A percentile compares a stretch with the other conserved stretches of the same genome.
Conservation (phyloP, 2,797 vertebrate genomes). For the Malurus splendens region DNA sequence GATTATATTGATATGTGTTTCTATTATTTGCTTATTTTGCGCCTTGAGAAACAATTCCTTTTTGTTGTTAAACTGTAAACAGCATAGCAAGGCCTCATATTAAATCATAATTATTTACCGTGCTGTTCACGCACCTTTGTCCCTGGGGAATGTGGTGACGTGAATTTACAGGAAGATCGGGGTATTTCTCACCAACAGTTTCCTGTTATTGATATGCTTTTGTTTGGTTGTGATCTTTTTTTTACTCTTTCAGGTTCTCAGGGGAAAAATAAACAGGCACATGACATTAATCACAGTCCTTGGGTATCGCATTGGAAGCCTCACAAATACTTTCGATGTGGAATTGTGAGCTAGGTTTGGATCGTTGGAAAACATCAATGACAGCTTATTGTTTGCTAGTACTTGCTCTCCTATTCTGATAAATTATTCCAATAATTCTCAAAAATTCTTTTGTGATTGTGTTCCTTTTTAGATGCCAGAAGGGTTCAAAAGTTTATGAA, state of each 20-base stretch:
- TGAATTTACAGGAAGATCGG: constrained; percentile 93
- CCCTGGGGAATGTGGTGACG: constrained; percentile 90
- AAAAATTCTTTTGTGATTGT: background rate
- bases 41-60: constrained; percentile 86
- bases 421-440: constrained; percentile 25
- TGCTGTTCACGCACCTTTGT: constrained; percentile 91
- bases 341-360: constrained; percentile 11
- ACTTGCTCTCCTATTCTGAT: constrained; percentile 21
- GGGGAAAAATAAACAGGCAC: constrained; percentile 83
- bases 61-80: constrained; percentile 85
- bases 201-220: constrained; percentile 99
- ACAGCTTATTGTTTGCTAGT: constrained; percentile 56
- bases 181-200: constrained; percentile 98
- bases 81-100: constrained; percentile 82
- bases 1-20: constrained; percentile 80
- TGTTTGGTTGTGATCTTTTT: constrained; percentile 90
- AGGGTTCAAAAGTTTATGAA: constrained; percentile 33
- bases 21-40: constrained; percentile 81
- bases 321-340: constrained; percentile 33
- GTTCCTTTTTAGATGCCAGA: background rate
- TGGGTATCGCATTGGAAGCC: constrained; percentile 57
- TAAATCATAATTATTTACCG: constrained; percentile 96
- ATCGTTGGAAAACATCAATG: constrained; percentile 5
- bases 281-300: constrained; percentile 65
- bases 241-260: constrained; percentile 84